Percentiles rank a stretch among this genome's conserved stretches.
Evolutionary conservation across 2,888 invertebrate genomes (phyloP).

Genomic region (Bimastos eiseni): DNA sequence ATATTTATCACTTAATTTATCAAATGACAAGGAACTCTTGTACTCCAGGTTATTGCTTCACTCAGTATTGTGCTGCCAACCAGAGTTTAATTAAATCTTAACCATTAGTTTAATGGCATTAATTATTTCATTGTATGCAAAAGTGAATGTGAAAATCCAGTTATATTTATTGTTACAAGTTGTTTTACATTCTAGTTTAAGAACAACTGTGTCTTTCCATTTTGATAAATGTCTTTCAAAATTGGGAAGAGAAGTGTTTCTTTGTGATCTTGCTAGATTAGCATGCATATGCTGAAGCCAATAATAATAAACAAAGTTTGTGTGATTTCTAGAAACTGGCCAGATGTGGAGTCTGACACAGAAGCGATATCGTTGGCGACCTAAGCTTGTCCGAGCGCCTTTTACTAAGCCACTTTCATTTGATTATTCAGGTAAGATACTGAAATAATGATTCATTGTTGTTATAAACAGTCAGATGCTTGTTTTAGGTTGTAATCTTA

Average conservation of each 20-base stretch:
- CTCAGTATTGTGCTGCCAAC: background rate
- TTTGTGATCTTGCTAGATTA: background rate
- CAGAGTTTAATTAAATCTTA: background rate
- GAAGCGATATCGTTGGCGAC: constrained; percentile 28
- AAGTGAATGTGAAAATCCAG: constrained; percentile 2
- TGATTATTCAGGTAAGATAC: constrained; percentile 38
- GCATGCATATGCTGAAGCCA: background rate
- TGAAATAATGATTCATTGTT: background rate
- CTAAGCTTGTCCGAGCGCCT: constrained; percentile 31
- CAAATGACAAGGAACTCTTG: background rate
- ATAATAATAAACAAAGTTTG: background rate
- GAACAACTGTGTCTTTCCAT: background rate
- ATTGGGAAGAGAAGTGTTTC: background rate
- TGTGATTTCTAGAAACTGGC: constrained; percentile 16
- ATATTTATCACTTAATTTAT: background rate
- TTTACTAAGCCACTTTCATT: constrained; percentile 40
- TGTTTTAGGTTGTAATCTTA: background rate
- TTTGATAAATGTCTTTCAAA: background rate
- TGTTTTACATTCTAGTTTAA: background rate
- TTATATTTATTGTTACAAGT: background rate
- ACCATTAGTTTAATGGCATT: background rate
- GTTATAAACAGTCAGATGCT: background rate
- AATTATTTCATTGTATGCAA: background rate
- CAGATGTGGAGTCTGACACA: constrained; percentile 5
- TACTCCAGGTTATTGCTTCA: background rate